Percentiles rank a stretch among this genome's conserved stretches.
These are phyloP conservation scores for Tipula lateralis DNA, from an alignment of 2,888 invertebrate genomes.

Conservation along the genomic window DNA sequence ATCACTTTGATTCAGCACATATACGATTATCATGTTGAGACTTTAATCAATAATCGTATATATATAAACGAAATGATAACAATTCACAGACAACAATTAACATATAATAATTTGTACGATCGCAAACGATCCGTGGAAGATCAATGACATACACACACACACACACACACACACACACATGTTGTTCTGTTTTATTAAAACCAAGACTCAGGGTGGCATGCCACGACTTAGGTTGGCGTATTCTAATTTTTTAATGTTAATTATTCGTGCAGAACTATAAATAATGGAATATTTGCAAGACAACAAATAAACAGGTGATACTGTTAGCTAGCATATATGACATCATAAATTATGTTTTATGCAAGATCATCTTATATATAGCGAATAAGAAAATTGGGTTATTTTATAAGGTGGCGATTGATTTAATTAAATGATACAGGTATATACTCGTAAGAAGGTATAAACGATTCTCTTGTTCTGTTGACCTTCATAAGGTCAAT, in stretches of 20 bases:
- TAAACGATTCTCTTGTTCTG: not conserved
- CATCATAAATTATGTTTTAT: not conserved
- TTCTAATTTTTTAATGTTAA: not conserved
- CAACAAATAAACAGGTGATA: constrained; percentile 1
- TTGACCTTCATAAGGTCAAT: not conserved
- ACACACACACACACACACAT: no score
- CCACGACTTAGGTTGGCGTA: not conserved
- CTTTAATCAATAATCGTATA: not conserved
- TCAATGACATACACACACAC: not conserved
- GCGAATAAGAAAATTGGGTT: not conserved
- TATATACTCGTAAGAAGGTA: not conserved
- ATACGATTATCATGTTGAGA: not conserved
- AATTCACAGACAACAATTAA: not conserved
- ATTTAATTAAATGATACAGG: constrained; percentile 6
- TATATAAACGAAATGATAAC: not conserved
- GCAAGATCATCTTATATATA: not conserved
- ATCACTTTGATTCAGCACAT: not conserved
- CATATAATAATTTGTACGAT: not conserved
- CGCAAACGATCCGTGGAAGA: not conserved
- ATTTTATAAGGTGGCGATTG: not conserved
- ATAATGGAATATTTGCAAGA: not conserved
- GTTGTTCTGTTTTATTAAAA: not conserved
- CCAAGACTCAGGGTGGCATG: not conserved
- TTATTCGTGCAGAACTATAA: not conserved
- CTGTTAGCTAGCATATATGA: not conserved